Base-by-base conservation (phyloP, 2,888 invertebrate genomes). In the Leptarthrus brevirostris region DNA sequence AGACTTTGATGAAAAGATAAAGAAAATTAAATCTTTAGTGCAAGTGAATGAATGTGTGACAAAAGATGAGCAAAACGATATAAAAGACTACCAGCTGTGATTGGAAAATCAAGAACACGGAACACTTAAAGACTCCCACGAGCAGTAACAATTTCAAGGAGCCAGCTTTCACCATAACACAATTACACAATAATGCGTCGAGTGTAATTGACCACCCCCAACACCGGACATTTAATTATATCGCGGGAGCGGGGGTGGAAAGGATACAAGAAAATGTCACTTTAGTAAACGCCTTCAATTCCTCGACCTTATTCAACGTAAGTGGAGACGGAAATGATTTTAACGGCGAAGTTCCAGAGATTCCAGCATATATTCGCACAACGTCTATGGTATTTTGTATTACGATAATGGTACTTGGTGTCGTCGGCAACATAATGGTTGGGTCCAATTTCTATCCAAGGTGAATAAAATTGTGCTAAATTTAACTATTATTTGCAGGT, bases 371-470 rank as follows among this genome's bases (percentile, higher is more conserved):
- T 87, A 93, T 96, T 84, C 90, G 94, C 78, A 91, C 92, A 71
- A 93, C 93, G 1, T 95, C 96, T 8, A 95, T 96, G 89, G 89
- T 93, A 22, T 91, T 95, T 80, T 96, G 96, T 85, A 91, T 93
- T 80, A 87, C 92, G 78, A 94, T 97, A 79, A 93, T 97, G 90
- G 89, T 94, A 81, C 87, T 96, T 79, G 97, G 97, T 40, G 93
- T 96, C 76, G 90, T 95, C 78, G 97, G 97, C 20, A 97, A 97
- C 82, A 89, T 95, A 76, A 93, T 97, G 91, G 97, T 85, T 40
- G 40, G 12, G 12, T 14, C 2, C n/a, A n/a, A n/a, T 26, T 71
- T 71, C n/a, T 47, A 12, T n/a, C 40, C 6, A 16, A 56, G 18
- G n/a, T 40, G 22, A 40, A 56, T 24, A 16, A 14, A 36, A 44